phyloP scores from a whole-genome alignment of 37 sponge, comb jelly and placozoan genomes.

The Chondrilla cf. caribensis region DNA sequence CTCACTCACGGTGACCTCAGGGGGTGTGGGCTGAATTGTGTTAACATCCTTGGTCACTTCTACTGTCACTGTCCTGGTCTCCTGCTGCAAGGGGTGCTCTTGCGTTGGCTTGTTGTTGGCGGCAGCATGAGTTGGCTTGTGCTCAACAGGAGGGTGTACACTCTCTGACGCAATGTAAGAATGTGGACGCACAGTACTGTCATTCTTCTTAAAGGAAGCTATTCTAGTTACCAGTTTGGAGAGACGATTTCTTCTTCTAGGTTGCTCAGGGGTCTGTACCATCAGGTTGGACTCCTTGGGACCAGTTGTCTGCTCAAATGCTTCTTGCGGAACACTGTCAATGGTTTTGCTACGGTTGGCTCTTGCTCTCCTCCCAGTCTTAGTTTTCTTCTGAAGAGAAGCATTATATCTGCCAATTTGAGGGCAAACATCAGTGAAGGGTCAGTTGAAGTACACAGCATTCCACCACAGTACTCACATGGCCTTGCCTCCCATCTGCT shows the following conservation, averaged over 20 bases:
- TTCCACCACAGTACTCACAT: background rate
- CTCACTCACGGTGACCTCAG: background rate
- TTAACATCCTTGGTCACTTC: background rate
- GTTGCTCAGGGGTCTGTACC: background rate
- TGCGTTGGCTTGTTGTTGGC: background rate
- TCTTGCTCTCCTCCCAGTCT: conserved; percentile 8
- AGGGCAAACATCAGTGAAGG: no score
- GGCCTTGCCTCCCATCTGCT: conserved; percentile 41
- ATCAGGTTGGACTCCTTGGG: background rate
- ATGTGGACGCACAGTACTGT: background rate
- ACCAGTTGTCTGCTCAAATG: background rate
- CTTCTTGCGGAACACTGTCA: background rate
- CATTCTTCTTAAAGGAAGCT: background rate
- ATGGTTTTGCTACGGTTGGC: background rate
- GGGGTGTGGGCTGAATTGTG: background rate
- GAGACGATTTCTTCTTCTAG: background rate
- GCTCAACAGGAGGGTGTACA: background rate
- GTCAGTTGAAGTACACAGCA: no score
- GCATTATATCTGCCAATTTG: background rate
- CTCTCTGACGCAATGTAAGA: background rate
- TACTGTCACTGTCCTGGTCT: background rate
- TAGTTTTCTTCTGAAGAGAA: background rate
- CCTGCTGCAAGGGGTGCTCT: background rate
- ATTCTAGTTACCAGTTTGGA: conserved; percentile 1
- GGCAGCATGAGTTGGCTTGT: background rate